phyloP scores from a whole-genome alignment of 1,140 invertebrate species.

The Bombus sylvicola region DNA sequence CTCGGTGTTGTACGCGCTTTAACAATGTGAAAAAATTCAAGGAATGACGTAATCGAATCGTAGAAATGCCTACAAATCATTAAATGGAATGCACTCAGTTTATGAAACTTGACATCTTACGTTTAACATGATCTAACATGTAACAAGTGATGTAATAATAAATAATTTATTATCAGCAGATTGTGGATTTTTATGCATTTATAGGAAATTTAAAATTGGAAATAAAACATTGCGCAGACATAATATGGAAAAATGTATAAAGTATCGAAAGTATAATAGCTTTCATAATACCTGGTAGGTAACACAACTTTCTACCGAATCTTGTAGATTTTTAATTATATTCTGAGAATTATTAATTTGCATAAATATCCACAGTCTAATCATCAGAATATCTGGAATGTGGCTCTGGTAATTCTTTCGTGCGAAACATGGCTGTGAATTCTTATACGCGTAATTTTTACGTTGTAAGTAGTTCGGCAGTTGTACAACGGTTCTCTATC shows the following conservation, averaged over 20 bases:
- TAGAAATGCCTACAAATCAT: conserved; percentile 26
- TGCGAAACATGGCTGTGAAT: conserved; percentile 10
- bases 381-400: conserved; percentile 17
- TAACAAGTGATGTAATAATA: conserved; percentile 40
- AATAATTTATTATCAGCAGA: too few species aligned
- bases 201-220: too few species aligned
- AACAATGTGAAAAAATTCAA: background rate
- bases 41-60: background rate
- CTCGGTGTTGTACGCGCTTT: background rate
- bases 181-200: too few species aligned
- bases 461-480: background rate
- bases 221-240: too few species aligned
- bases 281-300: too few species aligned
- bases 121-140: conserved; percentile 16
- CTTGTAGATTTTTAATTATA: too few species aligned
- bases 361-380: too few species aligned
- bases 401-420: background rate
- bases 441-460: background rate
- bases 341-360: too few species aligned
- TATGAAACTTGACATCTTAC: conserved; percentile 14
- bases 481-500: conserved; percentile 27
- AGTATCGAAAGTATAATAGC: too few species aligned
- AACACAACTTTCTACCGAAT: too few species aligned
- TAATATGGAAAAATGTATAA: too few species aligned
- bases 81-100: conserved; percentile 8